These are phyloP conservation scores for Proteles cristata DNA, from an alignment of 2,113 vertebrate genomes.

Conservation along the genomic window DNA sequence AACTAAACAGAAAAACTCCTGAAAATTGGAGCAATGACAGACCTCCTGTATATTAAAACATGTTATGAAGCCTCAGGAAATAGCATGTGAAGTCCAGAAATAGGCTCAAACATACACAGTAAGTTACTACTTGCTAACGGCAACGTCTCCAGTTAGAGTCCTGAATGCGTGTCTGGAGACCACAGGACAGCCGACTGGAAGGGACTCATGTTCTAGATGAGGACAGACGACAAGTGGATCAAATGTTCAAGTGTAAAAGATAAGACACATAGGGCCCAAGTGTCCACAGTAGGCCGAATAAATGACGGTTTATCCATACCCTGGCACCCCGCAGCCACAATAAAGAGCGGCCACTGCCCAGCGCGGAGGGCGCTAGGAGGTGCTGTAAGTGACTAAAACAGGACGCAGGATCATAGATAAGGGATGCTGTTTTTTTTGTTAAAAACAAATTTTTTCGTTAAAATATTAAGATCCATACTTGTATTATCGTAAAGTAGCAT, in stretches of 20 bases:
- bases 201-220: background rate
- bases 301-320: background rate
- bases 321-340: background rate
- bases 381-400: background rate
- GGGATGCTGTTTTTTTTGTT: background rate
- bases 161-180: background rate
- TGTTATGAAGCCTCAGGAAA: background rate
- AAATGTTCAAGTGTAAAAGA: background rate
- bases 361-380: background rate
- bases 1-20: background rate
- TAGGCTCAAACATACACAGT: background rate
- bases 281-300: background rate
- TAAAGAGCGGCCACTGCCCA: background rate
- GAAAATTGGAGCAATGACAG: background rate
- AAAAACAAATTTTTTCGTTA: background rate
- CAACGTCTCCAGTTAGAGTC: background rate
- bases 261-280: background rate
- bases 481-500: background rate
- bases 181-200: background rate
- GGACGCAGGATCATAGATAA: background rate
- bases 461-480: background rate
- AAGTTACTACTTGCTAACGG: background rate
- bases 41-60: background rate
- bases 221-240: background rate
- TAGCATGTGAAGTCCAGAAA: background rate